These are phyloP conservation scores for Lates calcarifer DNA, from an alignment of 2,113 vertebrate species.

Conservation along the genomic window DNA sequence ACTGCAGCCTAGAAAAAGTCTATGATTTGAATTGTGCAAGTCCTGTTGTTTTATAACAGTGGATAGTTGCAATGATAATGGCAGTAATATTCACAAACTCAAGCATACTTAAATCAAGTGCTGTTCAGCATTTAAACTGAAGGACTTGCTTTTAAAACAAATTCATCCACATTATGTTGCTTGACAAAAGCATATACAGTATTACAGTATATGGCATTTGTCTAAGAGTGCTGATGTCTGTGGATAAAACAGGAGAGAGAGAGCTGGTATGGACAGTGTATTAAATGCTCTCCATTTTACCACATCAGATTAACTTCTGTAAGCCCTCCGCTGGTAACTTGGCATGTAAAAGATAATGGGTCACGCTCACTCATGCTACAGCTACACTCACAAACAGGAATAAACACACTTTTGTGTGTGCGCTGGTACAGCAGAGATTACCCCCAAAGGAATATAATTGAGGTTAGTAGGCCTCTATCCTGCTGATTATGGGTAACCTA, in stretches of 20 bases:
- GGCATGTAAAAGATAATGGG: slow-evolving; percentile 60
- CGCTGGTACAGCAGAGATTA: slow-evolving; percentile 32
- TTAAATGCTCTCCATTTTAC: slow-evolving; percentile 62
- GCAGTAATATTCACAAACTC: not conserved
- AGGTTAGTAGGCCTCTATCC: slow-evolving; percentile 67
- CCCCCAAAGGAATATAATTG: slow-evolving; percentile 52
- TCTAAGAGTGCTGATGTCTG: not conserved
- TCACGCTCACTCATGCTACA: slow-evolving; percentile 48
- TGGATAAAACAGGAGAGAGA: slow-evolving; percentile 8
- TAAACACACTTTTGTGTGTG: slow-evolving; percentile 41
- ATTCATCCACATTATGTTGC: not conserved
- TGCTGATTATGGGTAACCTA: slow-evolving; percentile 57
- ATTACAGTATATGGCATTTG: slow-evolving; percentile 2
- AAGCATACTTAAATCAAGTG: not conserved
- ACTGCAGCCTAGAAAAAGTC: not conserved
- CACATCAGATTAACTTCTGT: slow-evolving; percentile 67
- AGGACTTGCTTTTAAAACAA: not conserved
- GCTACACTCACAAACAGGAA: slow-evolving; percentile 39
- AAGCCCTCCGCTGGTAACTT: slow-evolving; percentile 61
- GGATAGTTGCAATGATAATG: not conserved
- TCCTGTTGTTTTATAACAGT: not conserved
- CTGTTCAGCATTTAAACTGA: not conserved
- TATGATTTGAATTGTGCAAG: too few species aligned
- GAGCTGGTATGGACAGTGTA: slow-evolving; percentile 28
- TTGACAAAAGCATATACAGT: not conserved